These are phyloP conservation scores for Odiellus spinosus DNA, from an alignment of 2,888 invertebrate species.

Conservation along the genomic window DNA sequence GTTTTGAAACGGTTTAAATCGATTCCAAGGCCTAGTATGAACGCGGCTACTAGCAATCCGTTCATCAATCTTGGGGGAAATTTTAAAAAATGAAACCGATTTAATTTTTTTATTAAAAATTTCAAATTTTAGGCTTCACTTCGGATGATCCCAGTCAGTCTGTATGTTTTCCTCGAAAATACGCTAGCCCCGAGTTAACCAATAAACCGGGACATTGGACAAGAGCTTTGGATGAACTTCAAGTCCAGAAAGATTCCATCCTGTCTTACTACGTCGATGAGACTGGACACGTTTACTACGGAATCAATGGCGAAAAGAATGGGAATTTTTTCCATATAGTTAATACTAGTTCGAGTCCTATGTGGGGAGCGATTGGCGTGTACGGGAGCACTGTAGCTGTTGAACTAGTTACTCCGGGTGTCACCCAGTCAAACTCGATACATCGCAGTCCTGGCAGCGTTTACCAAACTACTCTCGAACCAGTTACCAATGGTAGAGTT, in stretches of 20 bases:
- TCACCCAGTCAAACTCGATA: no score
- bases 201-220: slow-evolving; percentile 98
- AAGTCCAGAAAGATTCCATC: slow-evolving; percentile 56
- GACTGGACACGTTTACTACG: slow-evolving; percentile 85
- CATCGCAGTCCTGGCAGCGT: not conserved
- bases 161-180: slow-evolving; percentile 58
- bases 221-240: slow-evolving; percentile 50
- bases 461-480: not conserved
- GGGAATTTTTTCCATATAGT: slow-evolving; percentile 64
- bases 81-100: slow-evolving; percentile 61
- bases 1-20: no score
- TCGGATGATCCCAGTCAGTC: slow-evolving; percentile 14
- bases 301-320: slow-evolving; percentile 87
- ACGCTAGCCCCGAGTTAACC: slow-evolving; percentile 95
- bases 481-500: not conserved
- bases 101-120: not conserved
- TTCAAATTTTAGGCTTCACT: slow-evolving; percentile 12
- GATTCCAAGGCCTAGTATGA: no score
- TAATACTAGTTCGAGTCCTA: slow-evolving; percentile 56
- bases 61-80: slow-evolving; percentile 32
- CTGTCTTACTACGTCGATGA: slow-evolving; percentile 82
- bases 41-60: no score
- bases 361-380: slow-evolving; percentile 91
- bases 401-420: slow-evolving; percentile 47
- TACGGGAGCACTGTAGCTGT: slow-evolving; percentile 94